These are phyloP conservation scores for Oophaga sylvatica DNA, from an alignment of 2,797 vertebrate genomes.

Conservation along the genomic window DNA sequence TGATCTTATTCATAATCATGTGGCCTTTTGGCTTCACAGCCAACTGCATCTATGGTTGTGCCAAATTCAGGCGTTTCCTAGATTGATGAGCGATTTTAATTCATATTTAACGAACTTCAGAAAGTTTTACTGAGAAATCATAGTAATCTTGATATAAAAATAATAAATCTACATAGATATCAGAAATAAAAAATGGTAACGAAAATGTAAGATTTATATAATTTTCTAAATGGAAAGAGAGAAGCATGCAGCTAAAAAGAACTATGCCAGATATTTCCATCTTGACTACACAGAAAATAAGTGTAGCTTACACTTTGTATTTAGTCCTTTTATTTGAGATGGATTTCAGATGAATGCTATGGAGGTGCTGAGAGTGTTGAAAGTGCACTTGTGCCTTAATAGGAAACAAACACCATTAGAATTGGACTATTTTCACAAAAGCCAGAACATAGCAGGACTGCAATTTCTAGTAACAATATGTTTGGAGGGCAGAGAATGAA, in stretches of 20 bases:
- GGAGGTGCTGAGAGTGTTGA: slow-evolving; percentile 21
- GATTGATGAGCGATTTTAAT: too few relatives aligned
- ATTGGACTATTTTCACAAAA: slow-evolving; percentile 48
- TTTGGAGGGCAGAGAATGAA: slow-evolving; percentile 53
- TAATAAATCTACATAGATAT: not conserved
- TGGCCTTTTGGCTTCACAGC: too few relatives aligned
- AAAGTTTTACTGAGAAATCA: too few relatives aligned
- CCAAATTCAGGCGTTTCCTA: too few relatives aligned
- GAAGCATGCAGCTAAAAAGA: not conserved
- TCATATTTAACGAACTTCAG: too few relatives aligned
- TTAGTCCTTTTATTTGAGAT: not conserved
- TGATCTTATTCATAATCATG: too few relatives aligned
- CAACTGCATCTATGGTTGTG: too few relatives aligned
- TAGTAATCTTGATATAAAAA: too few relatives aligned
- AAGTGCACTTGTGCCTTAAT: slow-evolving; percentile 55
- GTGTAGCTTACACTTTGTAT: not conserved
- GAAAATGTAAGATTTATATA: not conserved
- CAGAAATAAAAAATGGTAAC: not conserved
- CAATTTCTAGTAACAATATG: slow-evolving; percentile 59
- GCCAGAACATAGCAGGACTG: slow-evolving; percentile 41
- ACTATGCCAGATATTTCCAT: not conserved
- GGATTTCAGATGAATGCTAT: slow-evolving; percentile 8
- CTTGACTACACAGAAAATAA: not conserved
- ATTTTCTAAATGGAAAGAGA: not conserved
- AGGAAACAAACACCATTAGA: slow-evolving; percentile 57